Percentiles rank a stretch among this genome's conserved stretches.
Conservation (phyloP, 2,888 invertebrate species). For the Eugnorisma glareosa region DNA sequence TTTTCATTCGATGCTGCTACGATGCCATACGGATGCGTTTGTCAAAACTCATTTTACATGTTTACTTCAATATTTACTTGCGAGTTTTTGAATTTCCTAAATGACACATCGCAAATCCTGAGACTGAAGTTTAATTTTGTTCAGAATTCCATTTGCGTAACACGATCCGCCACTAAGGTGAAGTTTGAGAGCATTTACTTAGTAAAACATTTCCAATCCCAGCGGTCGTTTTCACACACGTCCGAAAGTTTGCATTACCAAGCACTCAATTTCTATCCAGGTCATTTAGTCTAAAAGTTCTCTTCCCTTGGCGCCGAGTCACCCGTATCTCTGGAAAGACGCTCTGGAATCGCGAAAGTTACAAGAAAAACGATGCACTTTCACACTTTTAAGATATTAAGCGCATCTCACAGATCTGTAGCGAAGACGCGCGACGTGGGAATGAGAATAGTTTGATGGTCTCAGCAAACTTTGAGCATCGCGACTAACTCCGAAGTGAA, state of each 20-base stretch:
- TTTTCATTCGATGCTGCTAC: conserved; percentile 73
- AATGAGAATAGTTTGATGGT: conserved; percentile 80
- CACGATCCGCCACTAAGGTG: conserved; percentile 24
- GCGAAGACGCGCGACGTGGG: conserved; percentile 73
- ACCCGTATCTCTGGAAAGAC: conserved; percentile 71
- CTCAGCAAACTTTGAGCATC: conserved; percentile 78
- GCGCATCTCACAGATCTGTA: conserved; percentile 75
- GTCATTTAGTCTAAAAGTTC: conserved; percentile 85
- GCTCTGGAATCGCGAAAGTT: conserved; percentile 78
- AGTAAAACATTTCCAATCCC: conserved; percentile 63
- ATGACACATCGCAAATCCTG: conserved; percentile 29
- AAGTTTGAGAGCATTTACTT: conserved; percentile 53
- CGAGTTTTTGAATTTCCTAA: conserved; percentile 29
- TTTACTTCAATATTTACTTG: conserved; percentile 33
- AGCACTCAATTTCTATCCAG: conserved; percentile 80
- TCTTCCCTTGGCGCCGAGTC: conserved; percentile 74
- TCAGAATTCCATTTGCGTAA: conserved; percentile 40
- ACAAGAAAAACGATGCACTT: conserved; percentile 81
- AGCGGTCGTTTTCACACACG: conserved; percentile 66
- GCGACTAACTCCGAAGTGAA: conserved; percentile 70
- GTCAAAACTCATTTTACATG: conserved; percentile 47
- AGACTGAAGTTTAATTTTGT: conserved; percentile 21
- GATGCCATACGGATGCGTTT: conserved; percentile 67
- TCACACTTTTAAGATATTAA: conserved; percentile 76
- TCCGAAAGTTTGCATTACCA: conserved; percentile 69